A percentile compares a stretch with the other conserved stretches of the same genome.
Conservation (phyloP, 35 echinoderm and acorn worm species). For the Chiridota heheva region DNA sequence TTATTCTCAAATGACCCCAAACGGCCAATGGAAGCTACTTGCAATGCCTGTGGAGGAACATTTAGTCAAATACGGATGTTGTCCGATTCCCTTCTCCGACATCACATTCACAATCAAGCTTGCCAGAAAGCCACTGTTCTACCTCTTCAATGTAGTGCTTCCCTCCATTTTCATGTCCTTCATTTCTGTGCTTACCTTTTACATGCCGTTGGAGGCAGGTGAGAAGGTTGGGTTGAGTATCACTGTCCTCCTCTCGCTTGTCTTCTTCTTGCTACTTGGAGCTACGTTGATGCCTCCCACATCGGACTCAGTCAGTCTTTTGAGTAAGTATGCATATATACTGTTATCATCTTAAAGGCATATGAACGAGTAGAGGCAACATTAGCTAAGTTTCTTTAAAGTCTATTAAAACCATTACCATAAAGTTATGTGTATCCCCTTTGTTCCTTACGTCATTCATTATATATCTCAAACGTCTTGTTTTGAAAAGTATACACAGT, state of each 20-base stretch:
- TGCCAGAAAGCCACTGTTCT: constrained; percentile 74
- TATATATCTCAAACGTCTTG: too few species aligned
- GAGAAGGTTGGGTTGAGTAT: constrained; percentile 93
- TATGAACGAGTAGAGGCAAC: too few species aligned
- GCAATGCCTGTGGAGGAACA: constrained; percentile 65
- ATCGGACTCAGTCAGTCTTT: constrained; percentile 62
- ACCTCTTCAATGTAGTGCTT: constrained; percentile 79
- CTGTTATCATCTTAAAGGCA: not conserved
- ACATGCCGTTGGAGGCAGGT: constrained; percentile 77
- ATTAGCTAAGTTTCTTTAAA: too few species aligned
- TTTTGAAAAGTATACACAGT: too few species aligned
- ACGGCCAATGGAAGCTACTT: constrained; percentile 85
- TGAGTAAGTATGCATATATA: constrained; percentile 47
- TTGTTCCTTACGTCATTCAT: too few species aligned
- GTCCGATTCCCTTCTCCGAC: constrained; percentile 83
- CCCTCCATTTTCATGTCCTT: constrained; percentile 81
- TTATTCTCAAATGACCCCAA: constrained; percentile 59
- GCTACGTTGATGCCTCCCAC: constrained; percentile 83
- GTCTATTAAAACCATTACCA: too few species aligned
- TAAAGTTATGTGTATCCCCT: too few species aligned
- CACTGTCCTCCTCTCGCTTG: constrained; percentile 73
- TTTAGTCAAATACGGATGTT: constrained; percentile 74
- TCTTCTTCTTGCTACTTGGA: constrained; percentile 84
- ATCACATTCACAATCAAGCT: constrained; percentile 64
- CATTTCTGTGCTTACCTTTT: constrained; percentile 76